phyloP scores from a whole-genome alignment of 2,797 vertebrate genomes.

The Semaprochilodus insignis region DNA sequence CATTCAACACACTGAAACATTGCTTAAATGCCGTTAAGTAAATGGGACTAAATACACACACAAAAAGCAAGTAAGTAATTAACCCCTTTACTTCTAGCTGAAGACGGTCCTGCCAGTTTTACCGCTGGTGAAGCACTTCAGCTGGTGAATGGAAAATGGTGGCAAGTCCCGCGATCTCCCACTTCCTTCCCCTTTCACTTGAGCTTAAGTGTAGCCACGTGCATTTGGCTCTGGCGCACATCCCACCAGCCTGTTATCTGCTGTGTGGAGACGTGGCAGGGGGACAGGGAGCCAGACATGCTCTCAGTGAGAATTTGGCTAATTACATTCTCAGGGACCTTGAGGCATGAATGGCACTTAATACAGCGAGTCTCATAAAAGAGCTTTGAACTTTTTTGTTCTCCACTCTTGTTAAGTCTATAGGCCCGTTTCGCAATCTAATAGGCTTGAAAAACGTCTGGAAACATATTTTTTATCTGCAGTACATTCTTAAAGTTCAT shows the following conservation, averaged over 20 bases:
- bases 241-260: background rate
- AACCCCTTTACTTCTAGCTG: background rate
- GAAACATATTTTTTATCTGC: too few relatives aligned
- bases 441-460: too few relatives aligned
- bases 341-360: background rate
- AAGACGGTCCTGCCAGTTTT: background rate
- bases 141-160: background rate
- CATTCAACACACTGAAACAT: too few relatives aligned
- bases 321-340: conserved; percentile 12
- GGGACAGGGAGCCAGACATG: conserved; percentile 27
- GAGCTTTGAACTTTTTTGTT: too few relatives aligned
- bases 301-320: conserved; percentile 9
- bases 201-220: too few relatives aligned
- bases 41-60: too few relatives aligned
- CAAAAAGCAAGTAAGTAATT: background rate
- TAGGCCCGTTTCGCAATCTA: too few relatives aligned
- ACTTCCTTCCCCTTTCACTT: background rate
- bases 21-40: too few relatives aligned
- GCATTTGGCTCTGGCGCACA: background rate
- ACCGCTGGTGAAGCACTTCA: background rate
- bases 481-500: too few relatives aligned
- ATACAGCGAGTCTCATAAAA: background rate
- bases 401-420: too few relatives aligned
- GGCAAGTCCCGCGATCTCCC: background rate
- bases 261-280: background rate